These are phyloP conservation scores for Myotis findleyi DNA, from an alignment of 2,797 vertebrate genomes.

Conservation along the genomic window DNA sequence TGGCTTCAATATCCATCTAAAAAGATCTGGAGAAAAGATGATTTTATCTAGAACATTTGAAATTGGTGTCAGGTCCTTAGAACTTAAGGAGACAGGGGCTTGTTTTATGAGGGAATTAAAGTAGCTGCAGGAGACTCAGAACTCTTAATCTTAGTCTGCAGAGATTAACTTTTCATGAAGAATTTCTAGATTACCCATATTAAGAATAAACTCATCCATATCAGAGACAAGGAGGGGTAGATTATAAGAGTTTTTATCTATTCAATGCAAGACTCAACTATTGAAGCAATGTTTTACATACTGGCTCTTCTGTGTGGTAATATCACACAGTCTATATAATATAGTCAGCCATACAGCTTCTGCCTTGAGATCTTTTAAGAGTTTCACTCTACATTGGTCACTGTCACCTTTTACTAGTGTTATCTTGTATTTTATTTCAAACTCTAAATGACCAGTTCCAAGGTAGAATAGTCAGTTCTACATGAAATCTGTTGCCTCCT, in stretches of 20 bases:
- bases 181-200: neutral
- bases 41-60: slow-evolving; percentile 44
- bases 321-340: neutral
- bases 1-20: neutral
- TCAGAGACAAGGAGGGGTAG: neutral
- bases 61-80: neutral
- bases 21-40: neutral
- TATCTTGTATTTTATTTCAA: neutral
- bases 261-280: neutral
- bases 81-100: neutral
- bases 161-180: neutral
- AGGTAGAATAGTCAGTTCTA: neutral
- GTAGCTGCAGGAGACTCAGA: neutral
- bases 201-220: neutral
- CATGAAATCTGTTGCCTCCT: slow-evolving; percentile 1
- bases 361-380: neutral
- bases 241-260: neutral
- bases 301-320: neutral
- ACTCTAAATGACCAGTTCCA: neutral
- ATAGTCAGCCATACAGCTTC: neutral
- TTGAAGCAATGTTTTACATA: neutral
- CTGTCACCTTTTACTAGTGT: neutral
- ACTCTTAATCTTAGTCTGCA: neutral
- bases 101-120: neutral
- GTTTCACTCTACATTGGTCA: neutral